phyloP scores from a whole-genome alignment of 2,113 vertebrate species.

The Lethenteron camtschaticum region DNA sequence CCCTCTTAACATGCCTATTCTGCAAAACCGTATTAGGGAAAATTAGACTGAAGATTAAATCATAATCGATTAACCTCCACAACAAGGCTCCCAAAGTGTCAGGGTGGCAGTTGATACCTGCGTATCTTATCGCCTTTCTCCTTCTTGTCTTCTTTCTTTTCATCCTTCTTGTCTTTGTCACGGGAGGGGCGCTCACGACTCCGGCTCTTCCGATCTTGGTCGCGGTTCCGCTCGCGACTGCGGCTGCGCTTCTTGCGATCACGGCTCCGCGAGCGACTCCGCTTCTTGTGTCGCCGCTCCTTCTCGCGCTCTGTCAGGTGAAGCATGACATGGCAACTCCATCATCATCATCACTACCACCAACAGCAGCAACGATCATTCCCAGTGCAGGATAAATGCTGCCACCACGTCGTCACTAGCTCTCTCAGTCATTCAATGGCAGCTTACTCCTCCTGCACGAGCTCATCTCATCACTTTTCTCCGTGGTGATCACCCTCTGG shows the following conservation, averaged over 20 bases:
- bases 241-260: slow-evolving; percentile 25
- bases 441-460: neutral
- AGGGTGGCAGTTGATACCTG: neutral
- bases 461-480: neutral
- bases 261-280: slow-evolving; percentile 19
- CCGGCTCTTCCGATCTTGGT: slow-evolving; percentile 12
- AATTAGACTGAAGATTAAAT: slow-evolving; percentile 1
- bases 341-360: neutral
- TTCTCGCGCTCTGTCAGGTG: slow-evolving; percentile 22
- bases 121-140: slow-evolving; percentile 18
- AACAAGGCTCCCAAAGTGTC: neutral
- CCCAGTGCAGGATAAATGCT: neutral
- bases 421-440: neutral
- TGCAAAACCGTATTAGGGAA: slow-evolving; percentile 27
- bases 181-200: slow-evolving; percentile 12
- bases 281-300: slow-evolving; percentile 23
- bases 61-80: neutral
- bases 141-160: slow-evolving; percentile 29
- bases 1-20: neutral
- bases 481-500: too few species aligned
- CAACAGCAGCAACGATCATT: neutral
- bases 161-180: slow-evolving; percentile 23
- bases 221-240: slow-evolving; percentile 25
- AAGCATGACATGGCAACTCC: neutral
- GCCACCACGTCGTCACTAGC: neutral